phyloP scores from a whole-genome alignment of 2,113 vertebrate species.

The Bagarius yarrelli region DNA sequence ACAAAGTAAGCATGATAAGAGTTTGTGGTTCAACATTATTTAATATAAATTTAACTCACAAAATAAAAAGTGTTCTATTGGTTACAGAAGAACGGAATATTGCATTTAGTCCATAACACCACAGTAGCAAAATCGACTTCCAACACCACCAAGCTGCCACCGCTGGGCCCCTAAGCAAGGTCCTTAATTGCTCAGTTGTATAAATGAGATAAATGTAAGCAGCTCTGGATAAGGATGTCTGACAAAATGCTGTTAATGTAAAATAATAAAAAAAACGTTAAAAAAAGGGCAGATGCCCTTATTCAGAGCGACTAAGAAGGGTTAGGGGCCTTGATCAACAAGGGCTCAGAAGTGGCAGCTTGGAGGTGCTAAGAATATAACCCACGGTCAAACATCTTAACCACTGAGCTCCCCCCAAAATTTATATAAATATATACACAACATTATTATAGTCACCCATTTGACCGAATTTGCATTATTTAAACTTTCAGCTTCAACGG shows the following conservation, averaged over 20 bases:
- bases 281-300: background rate
- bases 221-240: too few species aligned
- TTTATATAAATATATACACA: too few species aligned
- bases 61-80: slow-evolving; percentile 61
- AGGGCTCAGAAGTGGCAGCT: too few species aligned
- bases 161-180: too few species aligned
- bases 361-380: background rate
- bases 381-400: too few species aligned
- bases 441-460: background rate
- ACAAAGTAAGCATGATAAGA: slow-evolving; percentile 1
- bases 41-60: slow-evolving; percentile 57
- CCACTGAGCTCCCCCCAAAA: too few species aligned
- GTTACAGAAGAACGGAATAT: slow-evolving; percentile 29
- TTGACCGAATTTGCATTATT: background rate
- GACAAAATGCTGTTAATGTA: too few species aligned
- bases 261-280: background rate
- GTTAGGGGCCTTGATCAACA: background rate
- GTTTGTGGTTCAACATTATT: slow-evolving; percentile 11
- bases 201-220: too few species aligned
- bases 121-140: slow-evolving; percentile 2
- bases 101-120: slow-evolving; percentile 25
- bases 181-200: too few species aligned
- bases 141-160: too few species aligned
- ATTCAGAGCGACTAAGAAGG: too few species aligned
- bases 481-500: background rate